These are phyloP conservation scores for Microplitis demolitor DNA, from an alignment of 1,140 invertebrate species.

Conservation along the genomic window DNA sequence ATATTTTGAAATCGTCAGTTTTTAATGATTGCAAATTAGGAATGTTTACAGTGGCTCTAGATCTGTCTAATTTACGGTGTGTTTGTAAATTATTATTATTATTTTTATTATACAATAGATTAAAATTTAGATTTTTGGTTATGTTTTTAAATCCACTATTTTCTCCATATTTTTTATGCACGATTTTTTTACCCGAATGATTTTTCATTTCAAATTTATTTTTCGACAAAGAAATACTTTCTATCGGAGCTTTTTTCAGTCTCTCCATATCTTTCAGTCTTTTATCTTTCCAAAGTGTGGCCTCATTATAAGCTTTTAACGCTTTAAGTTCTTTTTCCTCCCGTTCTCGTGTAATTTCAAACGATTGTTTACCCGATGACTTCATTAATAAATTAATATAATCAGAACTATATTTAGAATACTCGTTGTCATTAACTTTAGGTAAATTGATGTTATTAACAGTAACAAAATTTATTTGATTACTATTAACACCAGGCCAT, in stretches of 20 bases:
- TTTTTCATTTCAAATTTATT: not conserved
- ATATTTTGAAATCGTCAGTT: no score
- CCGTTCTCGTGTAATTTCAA: not conserved
- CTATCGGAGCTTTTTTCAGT: not conserved
- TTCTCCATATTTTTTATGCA: no score
- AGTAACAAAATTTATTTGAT: not conserved
- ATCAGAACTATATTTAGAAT: not conserved
- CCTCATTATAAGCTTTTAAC: constrained; percentile 32
- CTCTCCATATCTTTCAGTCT: constrained; percentile 22
- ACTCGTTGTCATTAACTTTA: not conserved
- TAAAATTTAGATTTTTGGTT: no score
- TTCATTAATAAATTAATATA: not conserved
- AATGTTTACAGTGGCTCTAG: no score
- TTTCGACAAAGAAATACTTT: not conserved
- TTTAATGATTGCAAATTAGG: not conserved
- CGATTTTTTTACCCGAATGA: not conserved
- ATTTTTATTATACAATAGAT: no score
- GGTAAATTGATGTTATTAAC: not conserved
- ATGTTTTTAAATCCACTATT: no score
- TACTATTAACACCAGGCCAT: not conserved
- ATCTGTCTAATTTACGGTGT: no score
- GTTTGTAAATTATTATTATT: no score
- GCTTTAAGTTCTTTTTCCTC: constrained; percentile 28
- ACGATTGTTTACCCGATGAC: not conserved
- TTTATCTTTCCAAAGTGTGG: constrained; percentile 29